Conservation (phyloP, 1,140 invertebrate genomes). For the Drosophila mojavensis region DNA sequence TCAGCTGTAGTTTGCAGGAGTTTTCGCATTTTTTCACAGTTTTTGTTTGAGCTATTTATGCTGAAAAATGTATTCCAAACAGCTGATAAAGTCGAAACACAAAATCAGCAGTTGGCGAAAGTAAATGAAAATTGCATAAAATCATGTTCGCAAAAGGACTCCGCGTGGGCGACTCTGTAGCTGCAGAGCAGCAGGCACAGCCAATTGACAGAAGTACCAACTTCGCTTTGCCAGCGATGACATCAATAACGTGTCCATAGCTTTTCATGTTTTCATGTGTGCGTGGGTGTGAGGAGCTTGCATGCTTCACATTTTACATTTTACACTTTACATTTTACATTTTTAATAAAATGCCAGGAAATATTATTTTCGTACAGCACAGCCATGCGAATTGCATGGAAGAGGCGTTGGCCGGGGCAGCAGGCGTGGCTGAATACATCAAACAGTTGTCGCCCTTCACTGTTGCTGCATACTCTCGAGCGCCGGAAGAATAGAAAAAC, state of each 20-base stretch:
- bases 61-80: background rate
- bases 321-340: conserved; percentile 60
- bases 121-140: conserved; percentile 32
- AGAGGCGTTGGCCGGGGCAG: background rate
- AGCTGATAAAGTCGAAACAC: background rate
- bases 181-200: too few relatives aligned
- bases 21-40: background rate
- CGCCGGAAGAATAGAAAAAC: background rate
- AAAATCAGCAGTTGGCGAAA: background rate
- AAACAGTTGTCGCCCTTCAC: conserved; percentile 39
- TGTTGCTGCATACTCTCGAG: conserved; percentile 19
- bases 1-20: conserved; percentile 3
- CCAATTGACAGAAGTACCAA: background rate
- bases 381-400: conserved; percentile 21
- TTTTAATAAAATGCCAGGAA: conserved; percentile 63
- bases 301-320: conserved; percentile 63
- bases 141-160: conserved; percentile 5
- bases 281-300: background rate
- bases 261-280: background rate
- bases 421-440: background rate
- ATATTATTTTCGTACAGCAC: background rate
- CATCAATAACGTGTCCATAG: conserved; percentile 48
- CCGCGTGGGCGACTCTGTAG: background rate
- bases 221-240: background rate
- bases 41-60: conserved; percentile 17